Evolutionary conservation across 2,797 vertebrate genomes (phyloP).

Genomic region (Sebastes vulpes): DNA sequence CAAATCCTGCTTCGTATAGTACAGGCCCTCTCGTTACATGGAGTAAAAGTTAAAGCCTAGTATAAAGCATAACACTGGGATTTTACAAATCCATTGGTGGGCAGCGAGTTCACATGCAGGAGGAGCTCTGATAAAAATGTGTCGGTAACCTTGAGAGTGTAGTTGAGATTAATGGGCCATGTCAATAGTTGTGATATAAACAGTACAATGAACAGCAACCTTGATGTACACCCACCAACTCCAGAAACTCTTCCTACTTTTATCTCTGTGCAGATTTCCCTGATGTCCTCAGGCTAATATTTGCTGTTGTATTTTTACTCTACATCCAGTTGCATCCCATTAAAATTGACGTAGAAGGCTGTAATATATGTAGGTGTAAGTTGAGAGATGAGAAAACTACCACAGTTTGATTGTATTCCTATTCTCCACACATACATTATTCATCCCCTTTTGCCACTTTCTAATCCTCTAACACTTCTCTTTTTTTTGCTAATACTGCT

Average conservation of each 20-base stretch:
- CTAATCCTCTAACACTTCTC: slow-evolving; percentile 5
- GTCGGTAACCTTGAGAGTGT: background rate
- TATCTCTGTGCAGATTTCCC: background rate
- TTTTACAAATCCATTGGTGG: background rate
- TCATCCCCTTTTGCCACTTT: slow-evolving; percentile 11
- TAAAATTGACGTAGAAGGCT: background rate
- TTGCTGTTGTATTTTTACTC: background rate
- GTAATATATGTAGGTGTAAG: background rate
- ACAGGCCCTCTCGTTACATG: too few species aligned
- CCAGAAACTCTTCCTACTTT: background rate
- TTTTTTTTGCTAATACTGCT: background rate
- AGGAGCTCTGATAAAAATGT: background rate
- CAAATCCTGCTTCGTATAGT: too few species aligned
- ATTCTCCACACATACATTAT: slow-evolving; percentile 45
- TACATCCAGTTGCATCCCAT: background rate
- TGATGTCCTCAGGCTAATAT: background rate
- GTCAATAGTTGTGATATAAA: background rate
- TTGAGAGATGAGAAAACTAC: background rate
- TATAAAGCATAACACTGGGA: background rate
- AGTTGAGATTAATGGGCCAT: slow-evolving; percentile 10
- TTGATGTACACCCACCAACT: background rate
- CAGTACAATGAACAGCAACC: background rate
- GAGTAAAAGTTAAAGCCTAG: background rate
- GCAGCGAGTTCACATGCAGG: background rate
- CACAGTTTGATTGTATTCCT: background rate